Evolutionary conservation across 1,140 invertebrate species (phyloP).

Genomic region (Lamellibrachia luymesi): DNA sequence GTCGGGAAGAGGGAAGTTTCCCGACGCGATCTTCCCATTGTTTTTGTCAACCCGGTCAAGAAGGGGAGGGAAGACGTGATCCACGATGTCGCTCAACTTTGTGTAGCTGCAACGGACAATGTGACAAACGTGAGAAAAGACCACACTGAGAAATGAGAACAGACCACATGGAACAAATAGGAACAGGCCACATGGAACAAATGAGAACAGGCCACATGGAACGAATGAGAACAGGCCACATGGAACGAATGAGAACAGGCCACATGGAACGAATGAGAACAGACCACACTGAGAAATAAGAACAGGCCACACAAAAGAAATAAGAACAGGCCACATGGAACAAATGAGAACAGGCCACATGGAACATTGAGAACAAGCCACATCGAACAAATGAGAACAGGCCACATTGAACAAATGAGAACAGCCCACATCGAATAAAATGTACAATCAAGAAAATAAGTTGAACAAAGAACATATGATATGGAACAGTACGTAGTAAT

Average conservation of each 20-base stretch:
- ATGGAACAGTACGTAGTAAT: not conserved
- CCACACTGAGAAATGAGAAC: not conserved
- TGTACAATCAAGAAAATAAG: no score
- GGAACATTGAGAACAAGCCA: not conserved
- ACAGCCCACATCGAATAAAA: not conserved
- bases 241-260: not conserved
- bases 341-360: not conserved
- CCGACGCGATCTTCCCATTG: constrained; percentile 26
- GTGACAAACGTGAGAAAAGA: constrained; percentile 29
- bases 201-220: not conserved
- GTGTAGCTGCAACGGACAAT: constrained; percentile 72
- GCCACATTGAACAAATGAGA: no score
- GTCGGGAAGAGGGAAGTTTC: constrained; percentile 56
- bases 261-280: constrained; percentile 8
- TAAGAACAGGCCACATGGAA: not conserved
- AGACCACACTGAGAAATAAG: not conserved
- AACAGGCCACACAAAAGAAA: no score
- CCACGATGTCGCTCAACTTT: constrained; percentile 87
- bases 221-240: not conserved
- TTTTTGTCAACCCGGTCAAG: constrained; percentile 20
- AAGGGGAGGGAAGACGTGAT: constrained; percentile 85
- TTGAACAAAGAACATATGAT: not conserved
- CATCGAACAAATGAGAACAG: no score
- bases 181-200: not conserved
- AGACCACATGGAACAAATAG: not conserved